Base-by-base conservation (phyloP, 2,888 invertebrate species). In the Tuta absoluta region DNA sequence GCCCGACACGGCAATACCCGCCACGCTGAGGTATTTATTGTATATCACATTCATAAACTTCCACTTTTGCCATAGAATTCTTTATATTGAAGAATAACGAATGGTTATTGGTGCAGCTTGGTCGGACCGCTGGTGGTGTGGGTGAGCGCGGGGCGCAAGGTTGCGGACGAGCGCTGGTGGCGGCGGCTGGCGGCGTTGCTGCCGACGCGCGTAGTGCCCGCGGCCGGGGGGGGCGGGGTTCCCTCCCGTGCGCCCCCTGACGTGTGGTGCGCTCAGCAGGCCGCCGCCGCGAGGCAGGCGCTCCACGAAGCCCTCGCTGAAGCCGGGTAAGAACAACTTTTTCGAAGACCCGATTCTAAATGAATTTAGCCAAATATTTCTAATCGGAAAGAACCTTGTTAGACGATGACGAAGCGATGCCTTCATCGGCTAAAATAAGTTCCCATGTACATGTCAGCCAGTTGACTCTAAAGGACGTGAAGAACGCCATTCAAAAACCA, bases 291-390 rank as follows among this genome's bases (percentile, higher is more conserved):
- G 67, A 81, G 86, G 68, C 71, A 76, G 49, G 80, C 77, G n/a
- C 80, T 87, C 45, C 72, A 71, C 11, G 86, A 82, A 48, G 66
- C 78, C 59, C 72, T 84, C 11, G 76, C 74, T 7, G 86, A 82
- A 65, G 83, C 84, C 2, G 84, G 83, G 82, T 81, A 65, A 72
- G 79, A 62, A 21, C 2, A 12, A 28, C 33, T 17, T 8, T 17
- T 19, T 12, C n/a, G n/a, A n/a, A n/a, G n/a, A n/a, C n/a, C n/a
- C n/a, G n/a, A n/a, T n/a, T n/a, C n/a, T n/a, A n/a, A n/a, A n/a
- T n/a, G n/a, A n/a, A n/a, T n/a, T n/a, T n/a, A n/a, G n/a, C n/a
- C n/a, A n/a, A n/a, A n/a, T n/a, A n/a, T n/a, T n/a, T n/a, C n/a
- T n/a, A n/a, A n/a, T n/a, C n/a, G n/a, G n/a, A n/a, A n/a, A n/a